Percentiles rank a stretch among this genome's conserved stretches.
phyloP scores from a whole-genome alignment of 2,888 invertebrate species.

The Chromoteleia sp. region DNA sequence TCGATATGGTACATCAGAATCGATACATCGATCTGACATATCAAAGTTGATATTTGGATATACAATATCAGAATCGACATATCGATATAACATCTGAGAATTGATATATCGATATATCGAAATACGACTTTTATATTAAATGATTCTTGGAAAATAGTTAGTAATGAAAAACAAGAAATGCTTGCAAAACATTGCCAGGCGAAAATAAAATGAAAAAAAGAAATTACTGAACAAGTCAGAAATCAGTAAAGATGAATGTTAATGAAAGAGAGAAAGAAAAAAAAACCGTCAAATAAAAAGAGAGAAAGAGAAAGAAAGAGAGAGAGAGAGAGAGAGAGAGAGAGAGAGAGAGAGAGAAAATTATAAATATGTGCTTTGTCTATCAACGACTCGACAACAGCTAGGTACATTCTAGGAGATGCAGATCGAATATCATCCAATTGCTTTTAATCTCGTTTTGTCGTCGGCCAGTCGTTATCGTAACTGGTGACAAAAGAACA shows the following conservation, averaged over 20 bases:
- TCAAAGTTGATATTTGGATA: no score
- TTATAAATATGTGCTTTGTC: slow-evolving; percentile 82
- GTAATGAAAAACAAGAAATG: slow-evolving; percentile 18
- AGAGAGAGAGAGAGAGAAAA: slow-evolving; percentile 64
- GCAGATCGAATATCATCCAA: slow-evolving; percentile 80
- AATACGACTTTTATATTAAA: no score
- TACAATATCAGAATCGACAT: no score
- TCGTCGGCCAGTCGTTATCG: slow-evolving; percentile 71
- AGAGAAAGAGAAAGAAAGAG: slow-evolving; percentile 67
- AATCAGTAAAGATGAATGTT: slow-evolving; percentile 57
- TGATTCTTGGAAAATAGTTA: background rate
- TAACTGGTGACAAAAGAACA: slow-evolving; percentile 76
- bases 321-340: slow-evolving; percentile 66
- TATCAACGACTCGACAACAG: slow-evolving; percentile 85
- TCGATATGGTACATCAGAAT: no score
- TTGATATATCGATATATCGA: background rate
- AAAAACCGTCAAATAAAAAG: slow-evolving; percentile 60
- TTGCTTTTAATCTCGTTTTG: slow-evolving; percentile 73
- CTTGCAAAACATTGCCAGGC: slow-evolving; percentile 25
- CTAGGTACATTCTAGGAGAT: slow-evolving; percentile 81
- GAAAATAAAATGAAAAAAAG: slow-evolving; percentile 28
- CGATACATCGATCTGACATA: no score
- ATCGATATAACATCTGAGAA: no score
- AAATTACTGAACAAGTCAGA: slow-evolving; percentile 17
- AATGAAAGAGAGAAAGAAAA: slow-evolving; percentile 71